A percentile compares a stretch with the other conserved stretches of the same genome.
phyloP scores from a whole-genome alignment of 1,140 invertebrate genomes.

The Galleria mellonella region DNA sequence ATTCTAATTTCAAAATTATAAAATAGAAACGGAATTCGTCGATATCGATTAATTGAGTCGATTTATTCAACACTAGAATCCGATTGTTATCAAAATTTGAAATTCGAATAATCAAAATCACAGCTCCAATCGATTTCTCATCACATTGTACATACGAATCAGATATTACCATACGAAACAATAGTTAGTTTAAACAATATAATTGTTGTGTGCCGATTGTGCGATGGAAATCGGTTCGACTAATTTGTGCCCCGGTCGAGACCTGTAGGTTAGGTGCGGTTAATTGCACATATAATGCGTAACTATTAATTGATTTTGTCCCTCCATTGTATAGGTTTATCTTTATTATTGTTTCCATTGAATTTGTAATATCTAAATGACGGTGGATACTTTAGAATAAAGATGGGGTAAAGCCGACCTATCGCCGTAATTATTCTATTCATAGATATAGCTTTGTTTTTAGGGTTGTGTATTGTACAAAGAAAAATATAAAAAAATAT shows the following conservation, averaged over 20 bases:
- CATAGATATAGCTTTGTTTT: no score
- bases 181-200: slow-evolving; percentile 18
- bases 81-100: no score
- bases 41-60: no score
- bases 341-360: slow-evolving; percentile 17
- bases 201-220: slow-evolving; percentile 30
- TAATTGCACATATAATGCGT: slow-evolving; percentile 44
- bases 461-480: no score
- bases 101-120: no score
- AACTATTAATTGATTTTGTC: slow-evolving; percentile 61
- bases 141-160: not conserved
- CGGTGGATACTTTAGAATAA: slow-evolving; percentile 1
- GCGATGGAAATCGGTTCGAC: not conserved
- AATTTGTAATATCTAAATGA: slow-evolving; percentile 7
- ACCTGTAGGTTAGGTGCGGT: slow-evolving; percentile 22
- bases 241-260: slow-evolving; percentile 12
- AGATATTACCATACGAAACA: slow-evolving; percentile 20
- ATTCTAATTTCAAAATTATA: no score
- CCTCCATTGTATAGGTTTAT: slow-evolving; percentile 2
- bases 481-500: no score
- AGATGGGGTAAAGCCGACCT: no score
- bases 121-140: no score
- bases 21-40: no score
- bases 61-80: no score
- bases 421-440: no score